These are phyloP conservation scores for Trichosurus vulpecula DNA, from an alignment of 2,797 vertebrate genomes.

Conservation along the genomic window DNA sequence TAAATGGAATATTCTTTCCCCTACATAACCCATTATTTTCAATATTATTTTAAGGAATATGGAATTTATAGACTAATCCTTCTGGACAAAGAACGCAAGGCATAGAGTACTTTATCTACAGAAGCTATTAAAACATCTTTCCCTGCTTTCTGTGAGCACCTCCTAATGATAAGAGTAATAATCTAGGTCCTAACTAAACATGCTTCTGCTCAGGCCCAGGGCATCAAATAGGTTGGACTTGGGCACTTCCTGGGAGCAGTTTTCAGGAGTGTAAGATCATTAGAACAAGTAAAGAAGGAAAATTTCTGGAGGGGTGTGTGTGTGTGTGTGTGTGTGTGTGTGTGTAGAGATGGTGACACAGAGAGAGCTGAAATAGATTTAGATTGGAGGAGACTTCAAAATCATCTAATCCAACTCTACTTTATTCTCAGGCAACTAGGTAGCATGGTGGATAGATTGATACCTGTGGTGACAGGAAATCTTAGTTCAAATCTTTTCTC, in stretches of 20 bases:
- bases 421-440: not conserved
- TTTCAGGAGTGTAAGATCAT: not conserved
- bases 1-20: not conserved
- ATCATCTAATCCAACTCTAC: not conserved
- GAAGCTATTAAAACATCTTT: not conserved
- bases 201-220: not conserved
- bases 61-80: not conserved
- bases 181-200: not conserved
- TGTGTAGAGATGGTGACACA: too few relatives aligned
- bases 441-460: not conserved
- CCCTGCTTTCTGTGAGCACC: not conserved
- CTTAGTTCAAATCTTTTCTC: not conserved
- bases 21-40: not conserved
- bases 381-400: not conserved
- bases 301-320: not conserved
- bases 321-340: not conserved
- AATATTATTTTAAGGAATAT: not conserved
- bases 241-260: not conserved
- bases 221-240: not conserved
- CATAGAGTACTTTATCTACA: not conserved
- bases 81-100: not conserved
- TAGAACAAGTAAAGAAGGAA: not conserved
- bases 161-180: not conserved
- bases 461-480: not conserved
- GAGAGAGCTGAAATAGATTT: not conserved